Conservation (phyloP, 2,888 invertebrate species). For the Salticus scenicus region DNA sequence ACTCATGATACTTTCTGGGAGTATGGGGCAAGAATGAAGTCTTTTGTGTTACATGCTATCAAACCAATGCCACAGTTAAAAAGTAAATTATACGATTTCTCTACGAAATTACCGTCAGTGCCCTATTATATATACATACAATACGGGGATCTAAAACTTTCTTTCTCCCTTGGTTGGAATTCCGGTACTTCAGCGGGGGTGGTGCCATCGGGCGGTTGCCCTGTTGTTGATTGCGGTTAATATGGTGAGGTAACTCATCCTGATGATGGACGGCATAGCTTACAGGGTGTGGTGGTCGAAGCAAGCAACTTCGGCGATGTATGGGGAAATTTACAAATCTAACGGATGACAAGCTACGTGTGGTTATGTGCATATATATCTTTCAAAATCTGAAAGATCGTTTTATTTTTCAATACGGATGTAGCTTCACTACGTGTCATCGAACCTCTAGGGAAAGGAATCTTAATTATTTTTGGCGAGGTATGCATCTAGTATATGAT, state of each 20-base stretch:
- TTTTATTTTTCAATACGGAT: too few species aligned
- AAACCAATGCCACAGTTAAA: not conserved
- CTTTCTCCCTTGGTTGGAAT: not conserved
- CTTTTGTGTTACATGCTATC: not conserved
- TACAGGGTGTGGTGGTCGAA: not conserved
- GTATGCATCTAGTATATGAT: too few species aligned
- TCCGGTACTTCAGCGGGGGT: not conserved
- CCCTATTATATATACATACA: not conserved
- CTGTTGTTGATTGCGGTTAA: slow-evolving; percentile 14
- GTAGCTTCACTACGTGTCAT: too few species aligned
- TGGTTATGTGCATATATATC: too few species aligned
- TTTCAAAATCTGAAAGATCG: not conserved
- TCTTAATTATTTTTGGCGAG: too few species aligned
- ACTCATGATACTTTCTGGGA: not conserved
- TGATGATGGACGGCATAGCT: not conserved
- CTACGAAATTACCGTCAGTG: not conserved
- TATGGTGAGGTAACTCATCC: not conserved
- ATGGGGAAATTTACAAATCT: slow-evolving; percentile 13
- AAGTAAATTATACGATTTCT: not conserved
- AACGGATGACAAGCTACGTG: not conserved
- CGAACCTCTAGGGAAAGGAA: too few species aligned
- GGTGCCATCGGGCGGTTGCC: not conserved
- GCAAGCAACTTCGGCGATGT: not conserved
- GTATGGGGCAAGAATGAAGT: not conserved
- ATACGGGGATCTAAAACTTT: not conserved